These are phyloP conservation scores for Coptodon rendalli DNA, from an alignment of 2,113 vertebrate species.

Conservation along the genomic window DNA sequence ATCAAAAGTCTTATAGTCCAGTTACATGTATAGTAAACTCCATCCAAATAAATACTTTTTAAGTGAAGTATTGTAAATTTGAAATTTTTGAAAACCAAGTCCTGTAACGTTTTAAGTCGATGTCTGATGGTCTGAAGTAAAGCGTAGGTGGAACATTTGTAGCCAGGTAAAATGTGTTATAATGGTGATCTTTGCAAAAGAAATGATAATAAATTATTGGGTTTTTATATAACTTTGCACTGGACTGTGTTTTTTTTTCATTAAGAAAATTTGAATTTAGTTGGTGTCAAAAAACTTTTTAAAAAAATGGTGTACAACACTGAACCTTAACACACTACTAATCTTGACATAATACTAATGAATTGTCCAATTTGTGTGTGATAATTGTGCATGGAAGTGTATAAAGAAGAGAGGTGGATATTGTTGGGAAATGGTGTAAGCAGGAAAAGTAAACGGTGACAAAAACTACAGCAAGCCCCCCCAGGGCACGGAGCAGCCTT, in stretches of 20 bases:
- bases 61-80: slow-evolving; percentile 78
- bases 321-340: neutral
- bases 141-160: slow-evolving; percentile 84
- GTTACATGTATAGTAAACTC: slow-evolving; percentile 50
- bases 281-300: neutral
- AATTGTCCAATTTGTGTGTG: neutral
- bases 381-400: neutral
- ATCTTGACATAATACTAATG: neutral
- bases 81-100: slow-evolving; percentile 70
- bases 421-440: neutral
- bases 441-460: neutral
- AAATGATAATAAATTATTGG: slow-evolving; percentile 91
- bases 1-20: slow-evolving; percentile 18
- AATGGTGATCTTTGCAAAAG: slow-evolving; percentile 81
- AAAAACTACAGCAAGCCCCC: neutral
- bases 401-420: neutral
- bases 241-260: neutral
- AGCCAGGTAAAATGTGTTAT: slow-evolving; percentile 85
- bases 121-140: slow-evolving; percentile 83
- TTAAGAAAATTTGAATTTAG: neutral
- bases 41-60: slow-evolving; percentile 66
- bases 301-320: neutral
- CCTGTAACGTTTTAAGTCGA: slow-evolving; percentile 82
- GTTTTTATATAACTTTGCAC: slow-evolving; percentile 57
- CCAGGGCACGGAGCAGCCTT: neutral